A percentile compares a stretch with the other conserved stretches of the same genome.
Conservation (phyloP, 2,888 invertebrate genomes). For the Hypselothyrea guttata region DNA sequence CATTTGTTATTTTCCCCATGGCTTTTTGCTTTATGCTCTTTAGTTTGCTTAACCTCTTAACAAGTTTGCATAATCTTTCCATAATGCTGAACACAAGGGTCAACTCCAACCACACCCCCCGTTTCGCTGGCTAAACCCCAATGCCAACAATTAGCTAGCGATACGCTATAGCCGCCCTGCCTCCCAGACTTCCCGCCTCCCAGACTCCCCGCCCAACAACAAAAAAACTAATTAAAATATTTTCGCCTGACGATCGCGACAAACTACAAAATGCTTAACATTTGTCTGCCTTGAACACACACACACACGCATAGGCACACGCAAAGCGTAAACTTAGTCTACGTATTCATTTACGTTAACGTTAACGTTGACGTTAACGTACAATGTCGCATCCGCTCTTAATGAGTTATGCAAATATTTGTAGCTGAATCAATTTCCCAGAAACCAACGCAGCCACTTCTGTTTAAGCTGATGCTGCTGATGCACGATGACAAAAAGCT, state of each 20-base stretch:
- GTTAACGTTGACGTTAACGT: conserved; percentile 19
- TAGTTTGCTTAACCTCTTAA: conserved; percentile 37
- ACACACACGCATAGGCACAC: conserved; percentile 7
- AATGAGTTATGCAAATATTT: conserved; percentile 76
- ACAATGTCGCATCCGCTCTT: conserved; percentile 55
- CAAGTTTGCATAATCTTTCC: conserved; percentile 64
- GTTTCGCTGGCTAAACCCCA: no score
- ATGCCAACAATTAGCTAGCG: conserved; percentile 57
- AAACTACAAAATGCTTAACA: conserved; percentile 45
- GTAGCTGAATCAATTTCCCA: conserved; percentile 61
- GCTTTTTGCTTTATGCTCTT: neutral
- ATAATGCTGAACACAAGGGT: conserved; percentile 46
- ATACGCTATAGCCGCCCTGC: conserved; percentile 22
- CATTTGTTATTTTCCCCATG: conserved; percentile 1
- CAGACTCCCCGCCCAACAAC: conserved; percentile 36
- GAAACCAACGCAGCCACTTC: conserved; percentile 33
- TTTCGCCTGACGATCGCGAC: conserved; percentile 59
- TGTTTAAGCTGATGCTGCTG: conserved; percentile 3
- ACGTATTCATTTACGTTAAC: conserved; percentile 6
- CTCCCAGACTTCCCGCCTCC: no score
- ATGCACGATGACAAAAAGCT: conserved; percentile 9
- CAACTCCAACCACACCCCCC: no score
- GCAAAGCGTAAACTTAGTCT: conserved; percentile 8
- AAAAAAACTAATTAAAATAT: conserved; percentile 77
- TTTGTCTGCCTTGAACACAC: conserved; percentile 16